A percentile compares a stretch with the other conserved stretches of the same genome.
Evolutionary conservation across 2,113 vertebrate species (phyloP).

Genomic region (Natator depressus): DNA sequence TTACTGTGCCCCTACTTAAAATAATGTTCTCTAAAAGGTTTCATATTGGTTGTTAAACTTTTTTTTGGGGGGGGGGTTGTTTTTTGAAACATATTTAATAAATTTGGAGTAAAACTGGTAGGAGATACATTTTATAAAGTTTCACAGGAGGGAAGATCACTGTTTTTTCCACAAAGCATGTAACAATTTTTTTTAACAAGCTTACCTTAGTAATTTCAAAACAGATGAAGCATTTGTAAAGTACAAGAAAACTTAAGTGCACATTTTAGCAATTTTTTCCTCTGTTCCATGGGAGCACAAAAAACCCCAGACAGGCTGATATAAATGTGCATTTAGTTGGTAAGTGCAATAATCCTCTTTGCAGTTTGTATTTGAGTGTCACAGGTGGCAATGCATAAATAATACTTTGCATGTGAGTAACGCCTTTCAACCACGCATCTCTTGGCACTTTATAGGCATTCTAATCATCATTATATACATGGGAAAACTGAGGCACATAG

Average conservation of each 20-base stretch:
- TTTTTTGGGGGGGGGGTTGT: background rate
- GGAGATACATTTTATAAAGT: background rate
- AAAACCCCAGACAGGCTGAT: background rate
- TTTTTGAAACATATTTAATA: background rate
- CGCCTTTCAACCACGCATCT: background rate
- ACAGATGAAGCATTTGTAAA: background rate
- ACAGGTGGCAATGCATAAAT: background rate
- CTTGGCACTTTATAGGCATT: background rate
- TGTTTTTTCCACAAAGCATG: background rate
- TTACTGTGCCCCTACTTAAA: background rate
- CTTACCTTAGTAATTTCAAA: background rate
- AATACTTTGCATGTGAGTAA: background rate
- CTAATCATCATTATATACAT: background rate
- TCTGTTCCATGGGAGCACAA: background rate
- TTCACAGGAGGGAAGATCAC: background rate
- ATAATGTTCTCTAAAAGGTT: background rate
- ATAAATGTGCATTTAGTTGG: background rate
- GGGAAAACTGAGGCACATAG: background rate
- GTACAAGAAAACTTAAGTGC: background rate
- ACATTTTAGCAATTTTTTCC: background rate
- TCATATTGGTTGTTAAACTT: background rate
- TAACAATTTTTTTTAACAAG: background rate
- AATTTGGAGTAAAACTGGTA: background rate
- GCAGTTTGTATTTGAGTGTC: background rate
- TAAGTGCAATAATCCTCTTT: background rate